Percentiles rank a stretch among this genome's conserved stretches.
Conservation (phyloP, 1,140 invertebrate species). For the Rhopalosiphum padi region DNA sequence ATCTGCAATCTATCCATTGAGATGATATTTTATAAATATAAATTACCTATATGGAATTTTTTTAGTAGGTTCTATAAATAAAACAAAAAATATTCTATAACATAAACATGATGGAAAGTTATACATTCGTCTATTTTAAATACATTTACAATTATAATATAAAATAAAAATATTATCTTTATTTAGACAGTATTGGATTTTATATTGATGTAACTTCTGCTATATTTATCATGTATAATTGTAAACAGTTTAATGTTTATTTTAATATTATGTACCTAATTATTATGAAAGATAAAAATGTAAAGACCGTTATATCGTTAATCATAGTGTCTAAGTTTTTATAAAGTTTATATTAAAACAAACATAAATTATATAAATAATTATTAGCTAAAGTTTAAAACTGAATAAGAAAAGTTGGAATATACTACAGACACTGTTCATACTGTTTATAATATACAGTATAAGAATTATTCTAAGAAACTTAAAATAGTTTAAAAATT, state of each 20-base stretch:
- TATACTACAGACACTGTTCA: background rate
- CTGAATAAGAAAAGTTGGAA: background rate
- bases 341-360: background rate
- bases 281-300: background rate
- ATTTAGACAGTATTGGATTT: background rate
- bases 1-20: too few species aligned
- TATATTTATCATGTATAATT: background rate
- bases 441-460: background rate
- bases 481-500: background rate
- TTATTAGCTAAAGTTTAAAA: slow-evolving; percentile 17
- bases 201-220: background rate
- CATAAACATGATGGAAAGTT: background rate
- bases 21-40: too few species aligned
- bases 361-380: slow-evolving; percentile 16
- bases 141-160: background rate
- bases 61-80: background rate
- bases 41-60: background rate
- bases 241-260: background rate
- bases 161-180: background rate
- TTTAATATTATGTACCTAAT: background rate
- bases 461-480: background rate
- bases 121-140: background rate
- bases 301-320: background rate
- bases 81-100: background rate
- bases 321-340: background rate